Evolutionary conservation across 2,113 vertebrate genomes (phyloP).

Genomic region (Montifringilla adamsi): DNA sequence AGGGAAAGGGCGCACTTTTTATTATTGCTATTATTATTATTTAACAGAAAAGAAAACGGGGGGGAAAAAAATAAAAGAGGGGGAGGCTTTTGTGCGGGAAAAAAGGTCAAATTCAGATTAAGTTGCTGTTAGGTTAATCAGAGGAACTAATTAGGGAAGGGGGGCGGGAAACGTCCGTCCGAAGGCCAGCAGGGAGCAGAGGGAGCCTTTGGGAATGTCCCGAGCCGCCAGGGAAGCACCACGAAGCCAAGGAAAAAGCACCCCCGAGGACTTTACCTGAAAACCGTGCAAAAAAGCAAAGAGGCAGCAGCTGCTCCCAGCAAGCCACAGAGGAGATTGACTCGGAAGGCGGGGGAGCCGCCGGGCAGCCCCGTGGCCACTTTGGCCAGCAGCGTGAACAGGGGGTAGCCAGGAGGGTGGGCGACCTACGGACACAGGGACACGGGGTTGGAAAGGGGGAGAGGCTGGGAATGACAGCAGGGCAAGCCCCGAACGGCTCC

Average conservation of each 20-base stretch:
- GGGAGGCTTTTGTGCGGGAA: neutral
- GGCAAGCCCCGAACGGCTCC: neutral
- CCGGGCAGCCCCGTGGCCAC: slow-evolving; percentile 75
- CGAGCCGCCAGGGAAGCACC: neutral
- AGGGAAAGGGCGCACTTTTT: slow-evolving; percentile 27
- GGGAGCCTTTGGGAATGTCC: neutral
- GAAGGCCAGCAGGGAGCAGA: neutral
- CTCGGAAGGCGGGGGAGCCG: slow-evolving; percentile 83
- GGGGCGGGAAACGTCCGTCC: neutral
- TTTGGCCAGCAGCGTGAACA: slow-evolving; percentile 88
- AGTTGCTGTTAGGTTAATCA: slow-evolving; percentile 36
- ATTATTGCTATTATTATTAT: slow-evolving; percentile 13
- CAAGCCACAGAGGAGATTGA: slow-evolving; percentile 85
- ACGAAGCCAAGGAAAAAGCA: neutral
- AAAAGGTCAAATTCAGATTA: slow-evolving; percentile 56
- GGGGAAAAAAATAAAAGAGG: neutral
- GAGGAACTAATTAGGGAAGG: slow-evolving; percentile 39
- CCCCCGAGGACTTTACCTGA: slow-evolving; percentile 80
- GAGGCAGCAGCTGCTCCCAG: slow-evolving; percentile 86
- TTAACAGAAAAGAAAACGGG: slow-evolving; percentile 18
- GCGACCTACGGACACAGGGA: slow-evolving; percentile 80
- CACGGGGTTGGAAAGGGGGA: neutral
- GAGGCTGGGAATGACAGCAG: neutral
- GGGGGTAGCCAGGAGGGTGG: slow-evolving; percentile 94
- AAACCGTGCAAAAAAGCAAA: slow-evolving; percentile 86